Evolutionary conservation across 2,113 vertebrate genomes (phyloP).

Genomic region (Coracopsis vasa): DNA sequence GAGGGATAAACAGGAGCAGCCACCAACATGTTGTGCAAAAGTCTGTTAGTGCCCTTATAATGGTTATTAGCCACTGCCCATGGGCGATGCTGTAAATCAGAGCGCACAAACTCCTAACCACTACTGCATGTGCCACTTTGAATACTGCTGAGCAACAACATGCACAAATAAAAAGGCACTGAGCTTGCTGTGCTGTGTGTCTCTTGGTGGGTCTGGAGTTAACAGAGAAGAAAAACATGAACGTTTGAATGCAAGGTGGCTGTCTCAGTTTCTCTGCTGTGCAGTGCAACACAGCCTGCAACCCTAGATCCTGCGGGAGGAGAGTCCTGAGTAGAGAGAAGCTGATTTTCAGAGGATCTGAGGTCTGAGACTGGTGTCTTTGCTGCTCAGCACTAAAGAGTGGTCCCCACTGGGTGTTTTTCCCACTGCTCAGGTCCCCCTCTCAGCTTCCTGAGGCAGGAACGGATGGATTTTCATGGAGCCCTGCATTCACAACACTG

Average conservation of each 20-base stretch:
- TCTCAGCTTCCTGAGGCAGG: fast-evolving
- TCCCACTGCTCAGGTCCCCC: neutral
- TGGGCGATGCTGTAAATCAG: neutral
- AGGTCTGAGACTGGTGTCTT: neutral
- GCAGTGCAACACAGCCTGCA: fast-evolving
- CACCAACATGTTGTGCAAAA: neutral
- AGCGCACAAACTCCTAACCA: neutral
- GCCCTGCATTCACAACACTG: neutral
- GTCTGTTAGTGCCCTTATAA: neutral
- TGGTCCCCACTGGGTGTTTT: neutral
- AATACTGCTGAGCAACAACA: fast-evolving
- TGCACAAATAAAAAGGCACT: neutral
- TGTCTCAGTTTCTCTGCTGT: neutral
- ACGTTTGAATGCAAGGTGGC: neutral
- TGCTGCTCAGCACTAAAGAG: neutral
- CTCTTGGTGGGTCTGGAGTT: neutral
- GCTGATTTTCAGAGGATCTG: neutral
- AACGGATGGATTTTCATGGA: neutral
- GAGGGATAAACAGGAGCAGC: neutral
- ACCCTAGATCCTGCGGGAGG: fast-evolving
- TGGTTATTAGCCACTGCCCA: neutral
- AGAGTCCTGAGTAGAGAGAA: neutral
- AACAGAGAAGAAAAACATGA: neutral
- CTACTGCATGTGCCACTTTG: neutral
- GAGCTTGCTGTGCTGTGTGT: neutral